Conservation (phyloP, 1,140 invertebrate genomes). For the Zelostemma sp. region DNA sequence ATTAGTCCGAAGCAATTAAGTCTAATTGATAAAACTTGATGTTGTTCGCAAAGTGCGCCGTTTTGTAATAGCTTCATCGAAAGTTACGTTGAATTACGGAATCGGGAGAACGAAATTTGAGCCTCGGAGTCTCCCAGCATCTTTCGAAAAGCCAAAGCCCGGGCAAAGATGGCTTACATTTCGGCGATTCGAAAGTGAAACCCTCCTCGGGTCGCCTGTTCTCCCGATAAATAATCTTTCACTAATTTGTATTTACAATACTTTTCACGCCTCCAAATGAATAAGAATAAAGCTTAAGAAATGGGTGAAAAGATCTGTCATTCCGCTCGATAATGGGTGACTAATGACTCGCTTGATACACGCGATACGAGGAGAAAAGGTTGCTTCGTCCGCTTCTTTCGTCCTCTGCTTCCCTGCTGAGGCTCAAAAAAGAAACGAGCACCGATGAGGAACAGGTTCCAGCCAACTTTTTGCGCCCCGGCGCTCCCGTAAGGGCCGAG, state of each 20-base stretch:
- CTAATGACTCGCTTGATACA: neutral
- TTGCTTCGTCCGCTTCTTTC: constrained; percentile 8
- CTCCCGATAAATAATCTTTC: constrained; percentile 60
- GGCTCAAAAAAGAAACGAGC: constrained; percentile 29
- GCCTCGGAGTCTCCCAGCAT: too few relatives aligned
- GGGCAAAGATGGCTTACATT: constrained; percentile 21
- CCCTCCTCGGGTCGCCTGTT: constrained; percentile 29
- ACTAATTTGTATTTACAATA: constrained; percentile 69
- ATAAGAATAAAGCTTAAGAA: constrained; percentile 43
- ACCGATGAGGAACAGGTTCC: constrained; percentile 18
- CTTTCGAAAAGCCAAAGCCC: too few relatives aligned
- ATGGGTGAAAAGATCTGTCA: constrained; percentile 4
- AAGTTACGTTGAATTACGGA: too few relatives aligned
- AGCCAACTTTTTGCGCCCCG: constrained; percentile 15
- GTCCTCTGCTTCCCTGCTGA: constrained; percentile 27
- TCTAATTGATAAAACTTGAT: too few relatives aligned
- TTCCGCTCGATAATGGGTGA: neutral
- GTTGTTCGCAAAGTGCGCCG: too few relatives aligned
- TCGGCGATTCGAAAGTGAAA: constrained; percentile 29
- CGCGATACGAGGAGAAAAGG: too few relatives aligned
- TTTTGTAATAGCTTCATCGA: too few relatives aligned
- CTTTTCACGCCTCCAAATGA: constrained; percentile 57
- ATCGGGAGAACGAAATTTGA: too few relatives aligned
- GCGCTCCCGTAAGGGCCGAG: neutral
- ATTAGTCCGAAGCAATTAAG: too few relatives aligned